These are phyloP conservation scores for Molossus alvarezi DNA, from an alignment of 2,797 vertebrate genomes.

Conservation along the genomic window DNA sequence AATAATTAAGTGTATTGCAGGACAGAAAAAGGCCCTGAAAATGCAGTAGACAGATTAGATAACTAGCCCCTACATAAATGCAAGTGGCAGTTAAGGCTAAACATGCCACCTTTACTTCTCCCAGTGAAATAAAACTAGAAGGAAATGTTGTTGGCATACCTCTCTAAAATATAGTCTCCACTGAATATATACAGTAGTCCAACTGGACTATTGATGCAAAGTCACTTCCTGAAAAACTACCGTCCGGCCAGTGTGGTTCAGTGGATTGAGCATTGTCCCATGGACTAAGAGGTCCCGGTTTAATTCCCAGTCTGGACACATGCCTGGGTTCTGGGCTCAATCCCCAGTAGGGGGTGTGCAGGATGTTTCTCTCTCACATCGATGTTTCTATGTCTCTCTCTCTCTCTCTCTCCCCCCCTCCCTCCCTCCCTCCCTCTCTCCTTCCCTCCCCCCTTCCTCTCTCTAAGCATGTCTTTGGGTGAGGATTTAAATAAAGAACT, in stretches of 20 bases:
- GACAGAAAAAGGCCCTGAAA: not conserved
- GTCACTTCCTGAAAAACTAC: not conserved
- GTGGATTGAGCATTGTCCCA: too few species aligned
- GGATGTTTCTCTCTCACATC: too few species aligned
- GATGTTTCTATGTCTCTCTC: too few species aligned
- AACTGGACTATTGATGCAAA: not conserved
- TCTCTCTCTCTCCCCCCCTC: too few species aligned
- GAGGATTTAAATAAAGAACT: not conserved
- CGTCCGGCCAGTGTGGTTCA: too few species aligned
- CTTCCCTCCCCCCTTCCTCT: too few species aligned
- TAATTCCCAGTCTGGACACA: too few species aligned
- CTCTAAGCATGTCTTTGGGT: too few species aligned
- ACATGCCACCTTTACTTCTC: not conserved
- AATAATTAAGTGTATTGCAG: not conserved
- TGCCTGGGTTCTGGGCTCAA: too few species aligned
- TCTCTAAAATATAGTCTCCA: constrained; percentile 28
- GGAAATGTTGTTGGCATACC: not conserved
- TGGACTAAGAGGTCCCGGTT: too few species aligned
- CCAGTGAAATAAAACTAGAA: constrained; percentile 42
- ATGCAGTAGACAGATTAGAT: not conserved
- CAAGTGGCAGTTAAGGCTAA: not conserved
- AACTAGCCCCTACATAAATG: not conserved
- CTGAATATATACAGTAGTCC: not conserved
- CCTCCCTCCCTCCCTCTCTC: too few species aligned
- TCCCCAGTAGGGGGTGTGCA: too few species aligned